Base-by-base conservation (phyloP, 1,140 invertebrate genomes). In the Lordiphosa stackelbergi region DNA sequence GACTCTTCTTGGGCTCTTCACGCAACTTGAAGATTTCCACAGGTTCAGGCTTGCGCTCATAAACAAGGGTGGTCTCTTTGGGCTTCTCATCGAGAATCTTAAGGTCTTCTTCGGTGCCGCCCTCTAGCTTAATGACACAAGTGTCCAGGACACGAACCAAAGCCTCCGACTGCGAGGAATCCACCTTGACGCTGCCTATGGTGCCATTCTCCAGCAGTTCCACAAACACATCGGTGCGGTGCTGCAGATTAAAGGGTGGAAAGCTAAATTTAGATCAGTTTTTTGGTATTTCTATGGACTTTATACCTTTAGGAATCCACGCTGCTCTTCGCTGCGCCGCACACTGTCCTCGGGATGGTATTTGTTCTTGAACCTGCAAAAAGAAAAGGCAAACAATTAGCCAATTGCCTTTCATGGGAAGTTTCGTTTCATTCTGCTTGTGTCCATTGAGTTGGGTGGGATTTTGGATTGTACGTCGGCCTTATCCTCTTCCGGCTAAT, bases 321-420 rank as follows among this genome's bases (percentile, higher is more conserved):
- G 89, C 71, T 97, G 94, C 87, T 98, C 97, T 24, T 96, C 94
- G 89, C 95, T 96, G 37, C 95, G 90, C 88, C 95, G 97, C 5
- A 95, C 91, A 48, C 94, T 96, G 79, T 99, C 97, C 89, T 98
- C 97, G 4, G 98, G 98, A 89, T 99, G 97, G 88, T 99, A 99
- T 89, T 99, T 99, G 64, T 96, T 93, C 89, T 98, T 97, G 90
- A 99, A 99, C 98, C 98, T 99, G 88, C 5, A 28, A 52, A 71
- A 7, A 60, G 47, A 38, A 24, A 9, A 11, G 4, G 34, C 31
- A 11, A 3, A 24, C 8, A 11, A 34, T 57, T 31, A 55, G 11
- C 9, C 9, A 12, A 11, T 10, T 31, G 7, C 4, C 10, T 7
- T 12, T 38, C 3, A 41, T 11, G 12, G n/a, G 9, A 2, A 5